phyloP scores from a whole-genome alignment of 1,140 invertebrate genomes.

The Halictus rubicundus region DNA sequence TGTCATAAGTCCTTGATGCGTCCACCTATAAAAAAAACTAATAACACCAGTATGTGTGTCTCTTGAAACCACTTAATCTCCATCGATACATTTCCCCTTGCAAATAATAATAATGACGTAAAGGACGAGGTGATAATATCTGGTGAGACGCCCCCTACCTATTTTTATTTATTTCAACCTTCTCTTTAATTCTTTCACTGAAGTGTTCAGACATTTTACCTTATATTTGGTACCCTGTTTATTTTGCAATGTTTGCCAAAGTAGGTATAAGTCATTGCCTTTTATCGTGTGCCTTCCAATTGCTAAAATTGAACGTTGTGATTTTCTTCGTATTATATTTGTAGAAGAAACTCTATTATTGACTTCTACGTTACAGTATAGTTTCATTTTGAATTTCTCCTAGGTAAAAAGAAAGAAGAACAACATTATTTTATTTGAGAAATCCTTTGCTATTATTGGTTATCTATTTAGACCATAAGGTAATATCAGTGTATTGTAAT shows the following conservation, averaged over 20 bases:
- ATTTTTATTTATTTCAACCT: no score
- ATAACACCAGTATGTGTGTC: no score
- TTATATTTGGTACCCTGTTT: constrained; percentile 86
- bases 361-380: constrained; percentile 84
- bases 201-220: constrained; percentile 52
- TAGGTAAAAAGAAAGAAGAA: background rate
- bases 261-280: constrained; percentile 82
- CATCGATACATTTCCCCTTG: no score
- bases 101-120: no score
- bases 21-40: no score
- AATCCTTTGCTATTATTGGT: background rate
- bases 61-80: no score
- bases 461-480: background rate
- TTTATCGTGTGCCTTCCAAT: constrained; percentile 84
- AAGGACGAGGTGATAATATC: no score
- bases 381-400: constrained; percentile 82
- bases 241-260: constrained; percentile 84
- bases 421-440: background rate
- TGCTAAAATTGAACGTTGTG: constrained; percentile 81
- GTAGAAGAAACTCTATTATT: constrained; percentile 81
- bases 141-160: no score
- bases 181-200: background rate
- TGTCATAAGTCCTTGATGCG: no score
- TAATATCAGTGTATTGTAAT: background rate
- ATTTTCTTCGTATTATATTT: constrained; percentile 73